Percentiles rank a stretch among this genome's conserved stretches.
Conservation (phyloP, 2,797 vertebrate genomes). For the Mastacembelus armatus region DNA sequence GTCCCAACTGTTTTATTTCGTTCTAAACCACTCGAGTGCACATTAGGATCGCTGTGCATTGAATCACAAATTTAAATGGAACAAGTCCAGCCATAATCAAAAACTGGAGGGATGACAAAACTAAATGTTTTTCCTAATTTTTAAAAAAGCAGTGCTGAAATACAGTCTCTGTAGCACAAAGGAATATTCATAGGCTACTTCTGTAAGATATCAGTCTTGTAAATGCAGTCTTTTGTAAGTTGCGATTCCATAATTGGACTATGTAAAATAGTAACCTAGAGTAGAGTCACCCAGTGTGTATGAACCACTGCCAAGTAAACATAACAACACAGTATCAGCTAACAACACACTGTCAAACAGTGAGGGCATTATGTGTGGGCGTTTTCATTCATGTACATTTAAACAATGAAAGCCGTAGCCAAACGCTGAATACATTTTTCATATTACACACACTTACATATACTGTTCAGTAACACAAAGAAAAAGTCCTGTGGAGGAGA, state of each 20-base stretch:
- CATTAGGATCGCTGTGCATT: background rate
- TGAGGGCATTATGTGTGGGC: conserved; percentile 32
- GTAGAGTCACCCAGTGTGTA: background rate
- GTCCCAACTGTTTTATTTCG: too few relatives aligned
- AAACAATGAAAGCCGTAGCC: conserved; percentile 9
- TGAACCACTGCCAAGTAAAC: conserved; percentile 25
- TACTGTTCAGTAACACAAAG: background rate
- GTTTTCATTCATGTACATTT: conserved; percentile 15
- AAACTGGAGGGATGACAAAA: conserved; percentile 2
- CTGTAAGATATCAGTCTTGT: conserved; percentile 10
- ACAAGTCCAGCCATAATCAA: background rate
- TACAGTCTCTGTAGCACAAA: background rate
- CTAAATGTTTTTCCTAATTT: background rate
- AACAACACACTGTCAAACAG: conserved; percentile 2
- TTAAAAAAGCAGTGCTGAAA: background rate
- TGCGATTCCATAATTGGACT: conserved; percentile 15
- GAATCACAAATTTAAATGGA: background rate
- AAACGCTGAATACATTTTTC: conserved; percentile 11
- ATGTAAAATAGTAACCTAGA: conserved; percentile 14
- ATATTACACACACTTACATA: background rate
- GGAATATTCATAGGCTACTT: background rate
- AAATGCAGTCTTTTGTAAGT: conserved; percentile 17
- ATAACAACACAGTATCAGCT: conserved; percentile 8
- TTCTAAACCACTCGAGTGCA: too few relatives aligned
- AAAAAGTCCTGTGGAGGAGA: background rate